Evolutionary conservation across 2,888 invertebrate species (phyloP), one percentile per base, ranked within the genome.

Genomic region (Himalopsyche anomala): DNA sequence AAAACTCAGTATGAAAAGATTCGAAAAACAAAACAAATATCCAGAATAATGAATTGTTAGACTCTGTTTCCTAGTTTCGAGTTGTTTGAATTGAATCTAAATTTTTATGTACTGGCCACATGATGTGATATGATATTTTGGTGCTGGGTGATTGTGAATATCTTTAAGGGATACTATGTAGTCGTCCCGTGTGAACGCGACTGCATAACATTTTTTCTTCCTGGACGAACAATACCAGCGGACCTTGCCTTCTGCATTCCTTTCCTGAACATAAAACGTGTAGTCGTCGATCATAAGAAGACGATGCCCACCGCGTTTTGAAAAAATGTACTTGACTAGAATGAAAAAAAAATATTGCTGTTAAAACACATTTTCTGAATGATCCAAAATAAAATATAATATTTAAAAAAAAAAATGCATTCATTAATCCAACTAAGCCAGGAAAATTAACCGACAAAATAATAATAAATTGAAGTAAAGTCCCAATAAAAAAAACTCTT

Each of bases 151-250:
- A 74, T 85, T 82, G 54, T 85, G 85, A 5, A 12, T 15, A 6
- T 69, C 56, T 40, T 81, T 85, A 12, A 40, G 45, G 12, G 38
- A 15, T 11, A 85, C 36, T 40, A 85, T n/a, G n/a, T 17, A 36
- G 40, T 82, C 55, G 40, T 82, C 56, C 15, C 56, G 54, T 19
- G 69, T 55, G 6, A 74, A 74, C 12, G 62, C 51, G n/a, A 56
- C 51, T 28, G 79, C 84, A 19, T 36, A 56, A 45, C 84, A 84
- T 8, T 62, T 15, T 2, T 55, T 42, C 15, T 54, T n/a, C 81
- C 84, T 81, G 5, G 81, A 84, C 4, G 84, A 80, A 62, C 84
- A 84, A 81, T 42, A 62, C 84, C 84, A 84, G 45, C 84, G 80
- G 3, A 56, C 40, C 56, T 84, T 80, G 8, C 84, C 84, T 81